phyloP scores from a whole-genome alignment of 1,140 invertebrate species.

The Lordiphosa stackelbergi region DNA sequence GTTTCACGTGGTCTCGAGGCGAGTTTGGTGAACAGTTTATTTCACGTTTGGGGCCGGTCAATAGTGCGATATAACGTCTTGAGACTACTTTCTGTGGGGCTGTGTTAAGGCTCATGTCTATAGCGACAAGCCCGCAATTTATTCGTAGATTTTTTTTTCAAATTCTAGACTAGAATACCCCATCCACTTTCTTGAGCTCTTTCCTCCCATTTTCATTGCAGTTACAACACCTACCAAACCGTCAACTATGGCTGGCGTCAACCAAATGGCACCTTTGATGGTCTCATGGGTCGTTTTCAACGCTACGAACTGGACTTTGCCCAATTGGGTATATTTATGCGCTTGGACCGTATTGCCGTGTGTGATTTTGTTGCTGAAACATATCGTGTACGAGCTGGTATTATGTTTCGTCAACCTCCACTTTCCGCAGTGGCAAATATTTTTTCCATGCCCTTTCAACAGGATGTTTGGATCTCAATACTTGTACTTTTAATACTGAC shows the following conservation, averaged over 20 bases:
- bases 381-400: slow-evolving; percentile 77
- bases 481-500: slow-evolving; percentile 65
- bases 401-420: slow-evolving; percentile 83
- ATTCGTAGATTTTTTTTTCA: no score
- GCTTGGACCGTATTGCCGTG: slow-evolving; percentile 78
- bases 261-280: slow-evolving; percentile 79
- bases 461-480: slow-evolving; percentile 81
- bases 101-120: no score
- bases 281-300: slow-evolving; percentile 79
- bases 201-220: slow-evolving; percentile 31
- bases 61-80: no score
- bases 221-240: slow-evolving; percentile 78
- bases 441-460: slow-evolving; percentile 82
- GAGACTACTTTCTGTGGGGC: no score
- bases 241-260: slow-evolving; percentile 79
- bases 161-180: no score
- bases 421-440: slow-evolving; percentile 83
- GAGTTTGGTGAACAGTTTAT: no score
- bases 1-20: no score
- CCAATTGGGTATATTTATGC: slow-evolving; percentile 79
- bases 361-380: slow-evolving; percentile 79
- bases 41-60: no score
- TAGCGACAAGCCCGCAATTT: no score
- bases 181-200: no score
- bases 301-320: slow-evolving; percentile 78